phyloP scores from a whole-genome alignment of 2,888 invertebrate genomes.

The Drosophila lacicola region DNA sequence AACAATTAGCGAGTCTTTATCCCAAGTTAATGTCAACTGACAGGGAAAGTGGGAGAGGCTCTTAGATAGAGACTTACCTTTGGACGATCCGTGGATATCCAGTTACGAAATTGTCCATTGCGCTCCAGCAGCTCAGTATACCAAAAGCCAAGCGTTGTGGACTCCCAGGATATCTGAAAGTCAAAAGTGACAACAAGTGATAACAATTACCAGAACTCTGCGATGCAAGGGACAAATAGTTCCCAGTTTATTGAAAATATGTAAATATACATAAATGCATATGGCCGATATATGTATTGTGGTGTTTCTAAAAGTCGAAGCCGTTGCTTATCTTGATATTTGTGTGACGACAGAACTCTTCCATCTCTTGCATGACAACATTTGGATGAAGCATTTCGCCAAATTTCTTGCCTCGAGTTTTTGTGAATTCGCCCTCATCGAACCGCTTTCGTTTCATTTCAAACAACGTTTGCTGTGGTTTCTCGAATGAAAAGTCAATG shows the following conservation, averaged over 20 bases:
- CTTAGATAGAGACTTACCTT: conserved; percentile 80
- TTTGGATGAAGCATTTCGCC: conserved; percentile 33
- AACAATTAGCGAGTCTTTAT: conserved; percentile 41
- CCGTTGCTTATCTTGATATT: conserved; percentile 40
- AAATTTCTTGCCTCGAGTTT: conserved; percentile 49
- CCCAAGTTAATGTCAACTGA: conserved; percentile 13
- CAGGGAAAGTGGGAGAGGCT: background rate
- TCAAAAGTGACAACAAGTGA: conserved; percentile 39
- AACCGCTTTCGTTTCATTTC: conserved; percentile 59
- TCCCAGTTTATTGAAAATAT: conserved; percentile 24
- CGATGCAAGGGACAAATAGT: conserved; percentile 13
- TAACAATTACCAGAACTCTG: conserved; percentile 18
- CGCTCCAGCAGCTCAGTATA: conserved; percentile 97
- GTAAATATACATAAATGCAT: background rate
- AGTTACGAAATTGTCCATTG: conserved; percentile 94
- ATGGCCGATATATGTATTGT: background rate
- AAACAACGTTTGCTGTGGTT: conserved; percentile 19
- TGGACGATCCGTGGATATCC: conserved; percentile 94
- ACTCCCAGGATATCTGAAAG: conserved; percentile 96
- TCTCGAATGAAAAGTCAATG: too few relatives aligned
- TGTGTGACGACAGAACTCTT: conserved; percentile 30
- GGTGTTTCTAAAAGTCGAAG: background rate
- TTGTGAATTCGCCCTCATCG: conserved; percentile 55
- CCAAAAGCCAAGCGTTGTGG: conserved; percentile 99
- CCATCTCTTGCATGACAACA: conserved; percentile 21